Base-by-base conservation (phyloP, 2,888 invertebrate species). In the Merodon equestris region DNA sequence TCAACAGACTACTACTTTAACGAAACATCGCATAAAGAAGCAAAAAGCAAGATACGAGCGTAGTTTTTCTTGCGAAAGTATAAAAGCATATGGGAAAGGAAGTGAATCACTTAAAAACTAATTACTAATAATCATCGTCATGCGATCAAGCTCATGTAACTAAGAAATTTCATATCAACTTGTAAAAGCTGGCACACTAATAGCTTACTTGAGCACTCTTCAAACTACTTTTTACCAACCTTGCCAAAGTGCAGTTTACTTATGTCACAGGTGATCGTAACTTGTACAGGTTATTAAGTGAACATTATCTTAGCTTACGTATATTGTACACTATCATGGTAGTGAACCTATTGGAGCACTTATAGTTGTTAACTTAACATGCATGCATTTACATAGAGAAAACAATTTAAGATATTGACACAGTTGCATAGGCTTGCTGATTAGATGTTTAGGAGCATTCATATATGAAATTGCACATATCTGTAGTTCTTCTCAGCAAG, bases 381-480 rank as follows among this genome's bases (percentile, higher is more conserved):
- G 72, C 77, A 77, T 77, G 72, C 67, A 63, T 72, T 67, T 61
- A 63, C 61, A 67, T 70, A 48, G 44, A 47, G 36, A 40, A 53
- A 61, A 60, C 64, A 70, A 42, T 58, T 45, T 40, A 60, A 40
- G 56, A 58, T 51, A 60, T 48, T 56, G 38, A 50, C 53, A 7
- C 40, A 58, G 36, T 57, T 9, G 50, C 12, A 19, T 34, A 45
- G 42, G 14, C 14, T 15, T 4, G 19, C 15, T 72, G 72, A 77
- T 72, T 77, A 53, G 67, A 72, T 72, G 72, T 72, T 72, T 72
- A 18, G 27, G 40, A 58, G 63, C 70, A 75, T 70, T 75, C 70
- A 75, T 53, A 70, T 70, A 75, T 75, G 58, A 70, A 75, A 75
- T 75, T 75, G 63, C 75, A 70, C 42, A 64, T 56, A 17, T 67